Conservation (phyloP, 2,888 invertebrate species). For the Mystacides longicornis region DNA sequence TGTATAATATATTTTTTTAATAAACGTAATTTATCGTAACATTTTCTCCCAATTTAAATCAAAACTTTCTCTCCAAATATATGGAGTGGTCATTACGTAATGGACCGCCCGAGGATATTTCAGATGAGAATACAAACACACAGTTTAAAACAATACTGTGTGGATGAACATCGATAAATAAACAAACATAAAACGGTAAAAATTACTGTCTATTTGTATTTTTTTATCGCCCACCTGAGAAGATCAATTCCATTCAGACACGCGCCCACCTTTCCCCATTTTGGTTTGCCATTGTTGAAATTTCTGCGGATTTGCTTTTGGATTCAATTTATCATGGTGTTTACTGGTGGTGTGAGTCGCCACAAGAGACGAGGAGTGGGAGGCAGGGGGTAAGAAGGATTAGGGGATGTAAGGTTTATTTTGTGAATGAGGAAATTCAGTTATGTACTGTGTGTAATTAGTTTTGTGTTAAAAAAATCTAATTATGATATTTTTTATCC, state of each 20-base stretch:
- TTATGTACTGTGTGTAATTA: too few species aligned
- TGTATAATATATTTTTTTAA: too few species aligned
- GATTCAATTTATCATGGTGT: slow-evolving; percentile 21
- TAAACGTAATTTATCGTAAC: too few species aligned
- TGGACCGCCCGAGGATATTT: too few species aligned
- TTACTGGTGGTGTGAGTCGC: slow-evolving; percentile 14
- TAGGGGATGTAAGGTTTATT: background rate
- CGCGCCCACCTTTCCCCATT: background rate
- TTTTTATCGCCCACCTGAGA: slow-evolving; percentile 15
- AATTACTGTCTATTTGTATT: slow-evolving; percentile 10
- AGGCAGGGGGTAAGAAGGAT: background rate
- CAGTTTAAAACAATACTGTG: too few species aligned
- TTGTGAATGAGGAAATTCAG: too few species aligned
- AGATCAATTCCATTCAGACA: slow-evolving; percentile 1
- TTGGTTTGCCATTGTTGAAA: slow-evolving; percentile 3
- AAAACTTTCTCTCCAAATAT: too few species aligned
- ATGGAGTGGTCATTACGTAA: too few species aligned
- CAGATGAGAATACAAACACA: too few species aligned
- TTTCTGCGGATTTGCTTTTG: slow-evolving; percentile 21
- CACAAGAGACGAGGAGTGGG: background rate
- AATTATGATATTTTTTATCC: too few species aligned
- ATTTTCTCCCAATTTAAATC: too few species aligned
- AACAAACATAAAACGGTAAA: slow-evolving; percentile 11
- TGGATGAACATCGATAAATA: slow-evolving; percentile 13
- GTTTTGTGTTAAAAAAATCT: too few species aligned